Percentiles rank a stretch among this genome's conserved stretches.
Evolutionary conservation across 2,797 vertebrate species (phyloP).

Genomic region (Poeciliopsis turneri): DNA sequence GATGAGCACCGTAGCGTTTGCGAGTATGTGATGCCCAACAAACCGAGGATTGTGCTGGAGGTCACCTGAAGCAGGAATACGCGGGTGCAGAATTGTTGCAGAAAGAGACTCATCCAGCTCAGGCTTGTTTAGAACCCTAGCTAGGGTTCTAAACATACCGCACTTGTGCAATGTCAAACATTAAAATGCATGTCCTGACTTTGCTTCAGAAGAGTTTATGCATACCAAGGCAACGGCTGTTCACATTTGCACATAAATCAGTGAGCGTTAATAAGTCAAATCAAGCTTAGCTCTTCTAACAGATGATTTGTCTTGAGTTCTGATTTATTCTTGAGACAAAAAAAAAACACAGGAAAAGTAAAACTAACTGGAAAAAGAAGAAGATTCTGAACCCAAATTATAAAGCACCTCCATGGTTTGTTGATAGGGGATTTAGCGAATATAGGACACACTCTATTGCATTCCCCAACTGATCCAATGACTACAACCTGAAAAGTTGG

Average conservation of each 20-base stretch:
- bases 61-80: neutral
- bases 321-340: neutral
- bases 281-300: slow-evolving; percentile 1
- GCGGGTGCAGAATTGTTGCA: neutral
- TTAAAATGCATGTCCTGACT: neutral
- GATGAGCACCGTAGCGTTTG: neutral
- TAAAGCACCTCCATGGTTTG: neutral
- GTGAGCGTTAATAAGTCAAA: neutral
- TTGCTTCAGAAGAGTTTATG: neutral
- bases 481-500: slow-evolving; percentile 2
- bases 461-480: slow-evolving; percentile 1
- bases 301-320: neutral
- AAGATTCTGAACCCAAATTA: neutral
- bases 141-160: no score
- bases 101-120: neutral
- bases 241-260: neutral
- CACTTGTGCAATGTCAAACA: neutral
- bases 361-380: neutral
- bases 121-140: slow-evolving; percentile 13
- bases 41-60: neutral
- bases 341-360: neutral
- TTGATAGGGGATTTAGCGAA: slow-evolving; percentile 1
- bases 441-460: neutral
- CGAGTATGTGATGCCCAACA: neutral
- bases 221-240: neutral